Base-by-base conservation (phyloP, 2,888 invertebrate species). In the Ophion ventricosus region DNA sequence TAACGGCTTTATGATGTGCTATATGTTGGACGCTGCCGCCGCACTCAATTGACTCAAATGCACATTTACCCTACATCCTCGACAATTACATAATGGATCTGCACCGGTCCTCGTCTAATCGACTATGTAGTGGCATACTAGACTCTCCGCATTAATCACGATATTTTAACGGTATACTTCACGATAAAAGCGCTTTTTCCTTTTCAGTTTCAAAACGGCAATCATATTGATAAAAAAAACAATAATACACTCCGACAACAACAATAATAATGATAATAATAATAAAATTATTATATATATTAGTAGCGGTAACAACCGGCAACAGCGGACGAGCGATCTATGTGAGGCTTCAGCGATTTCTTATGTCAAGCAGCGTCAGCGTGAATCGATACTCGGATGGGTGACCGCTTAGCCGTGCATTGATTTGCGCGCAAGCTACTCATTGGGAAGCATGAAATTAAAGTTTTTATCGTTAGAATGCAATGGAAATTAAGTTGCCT, bases 31-130 rank as follows among this genome's bases (percentile, higher is more conserved):
- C 83, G 84, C 87, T 86, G 89, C 87, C 73, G 79, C 77, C 80
- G 72, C 82, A 73, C 59, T 86, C 92, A 92, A 93, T 93, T 92
- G 92, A 90, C 90, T 92, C 91, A 91, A 93, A 93, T 92, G 91
- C 91, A 92, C 91, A 90, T 91, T 92, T 92, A 93, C 90, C 91
- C 92, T 91, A 92, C 90, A 91, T 92, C 90, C 89, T 88, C 89
- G 88, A 87, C 90, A 91, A 92, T 92, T 91, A 90, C 90, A 90
- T 92, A 92, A 92, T 92, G 88, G 90, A 86, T 81, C 84, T 87
- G 85, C 85, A 86, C 85, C 87, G 85, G 79, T 76, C 83, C 57
- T 84, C 86, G 67, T 80, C 82, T 73, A 74, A 83, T 66, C 57
- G 80, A 29, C 69, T 70, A 26, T 35, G 57, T 49, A 77, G 77